Evolutionary conservation across 2,113 vertebrate species (phyloP), one percentile per base, ranked within the genome.

Genomic region (Ammodytes marinus): DNA sequence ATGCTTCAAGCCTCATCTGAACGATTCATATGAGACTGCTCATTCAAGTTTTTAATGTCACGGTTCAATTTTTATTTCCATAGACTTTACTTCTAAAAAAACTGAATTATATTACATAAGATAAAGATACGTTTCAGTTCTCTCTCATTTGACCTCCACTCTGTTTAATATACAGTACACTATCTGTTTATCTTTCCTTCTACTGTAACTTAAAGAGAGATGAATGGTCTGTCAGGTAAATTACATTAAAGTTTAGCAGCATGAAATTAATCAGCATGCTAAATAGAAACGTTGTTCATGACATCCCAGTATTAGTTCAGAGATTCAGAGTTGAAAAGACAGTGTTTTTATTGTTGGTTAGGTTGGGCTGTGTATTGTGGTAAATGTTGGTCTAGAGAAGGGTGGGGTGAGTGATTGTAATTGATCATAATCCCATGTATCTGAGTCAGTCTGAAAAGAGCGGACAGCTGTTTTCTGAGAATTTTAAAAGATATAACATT

Each of bases 391-490:
- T 61, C n/a, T 14, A 6, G 43, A 52, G 14, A 61, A 17, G 17
- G 52, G 19, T 47, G 37, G 8, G 58, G 17, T 69, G 15, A 64
- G 45, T 73, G 35, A 42, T 39, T 60, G 61, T 74, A 47, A 71
- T 58, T 40, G 63, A 9, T 69, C 52, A 61, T 58, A 37, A 69
- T 19, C 1, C 52, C 27, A 45, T 13, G 11, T 11, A 43, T 42
- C 5, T 14, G 40, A 37, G 19, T 52, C 37, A 6, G n/a, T 59
- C 12, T 66, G 9, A 68, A 63, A 47, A 13, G 27, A 27, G 6
- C 2, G 0, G 43, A 13, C 15, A n/a, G 19, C 68, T 15, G 6
- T 47, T 66, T 27, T 47, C 46, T 42, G 3, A 35, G 40, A 43
- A 43, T 15, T 37, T 49, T 40, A 37, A 47, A 59, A 70, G 13